Base-by-base conservation (phyloP, 2,888 invertebrate genomes). In the Barypeithes pellucidus region DNA sequence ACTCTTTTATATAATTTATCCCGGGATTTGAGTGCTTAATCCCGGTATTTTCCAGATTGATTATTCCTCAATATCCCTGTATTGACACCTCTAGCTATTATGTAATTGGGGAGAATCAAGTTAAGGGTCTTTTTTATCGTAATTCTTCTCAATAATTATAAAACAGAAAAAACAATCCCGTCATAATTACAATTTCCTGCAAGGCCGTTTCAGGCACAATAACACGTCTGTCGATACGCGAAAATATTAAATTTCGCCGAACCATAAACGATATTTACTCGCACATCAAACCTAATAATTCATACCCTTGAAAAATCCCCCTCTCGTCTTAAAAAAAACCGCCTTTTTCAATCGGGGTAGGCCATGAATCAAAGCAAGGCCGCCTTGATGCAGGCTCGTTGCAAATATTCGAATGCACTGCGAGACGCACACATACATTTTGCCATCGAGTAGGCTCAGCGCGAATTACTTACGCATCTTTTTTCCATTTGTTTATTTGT, bases 311-410 rank as follows among this genome's bases (percentile, higher is more conserved):
- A 76, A 75, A 75, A 66, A 57, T 54, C 76, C 75, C 73, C 75
- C 66, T 61, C 70, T 69, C 47, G 59, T 45, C 39, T 52, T 39
- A 43, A 75, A 75, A 73, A 74, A 75, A 73, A 47, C 65, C 68
- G 72, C 75, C 72, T 75, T 75, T 76, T 76, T 73, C 75, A 75
- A 67, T 65, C 75, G 75, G 72, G 75, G 72, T 72, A 75, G 67
- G 72, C 71, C 72, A 57, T 75, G 75, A 75, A 72, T 75, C 75
- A 75, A 76, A 60, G 73, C 76, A 76, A 76, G 76, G 76, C 74
- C 74, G 74, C 45, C 76, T 67, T 72, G 76, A 74, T 74, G 76
- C 73, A 73, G 63, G 73, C 73, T 65, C 67, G 73, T 73, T 76
- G 76, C 76, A 73, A 76, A 69, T 50, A 50, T 73, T 76, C 75